Base-by-base conservation (phyloP, 2,888 invertebrate species). In the Tribolium freemani region DNA sequence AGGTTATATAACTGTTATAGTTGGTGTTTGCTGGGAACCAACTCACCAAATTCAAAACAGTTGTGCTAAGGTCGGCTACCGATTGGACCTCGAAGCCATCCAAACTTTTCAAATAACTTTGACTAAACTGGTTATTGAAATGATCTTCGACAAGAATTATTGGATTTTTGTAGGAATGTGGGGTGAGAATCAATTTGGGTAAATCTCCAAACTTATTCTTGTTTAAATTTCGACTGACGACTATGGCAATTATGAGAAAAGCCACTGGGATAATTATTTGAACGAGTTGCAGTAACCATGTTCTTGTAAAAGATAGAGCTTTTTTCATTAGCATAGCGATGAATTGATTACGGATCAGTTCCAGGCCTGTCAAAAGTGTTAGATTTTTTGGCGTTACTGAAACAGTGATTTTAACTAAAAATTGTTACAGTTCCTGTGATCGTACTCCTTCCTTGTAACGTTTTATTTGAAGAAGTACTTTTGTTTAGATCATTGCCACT, bases 191-290 rank as follows among this genome's bases (percentile, higher is more conserved):
- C 64, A 92, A 85, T 0, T 90, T 83, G 0, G 90, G 89, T 9
- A 93, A 86, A 54, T 88, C 87, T 11, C 13, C 45, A 6, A 20
- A 13, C 0, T 84, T 82, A 51, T 84, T 85, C 2, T 84, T 83
- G n/a, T 89, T 83, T 70, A 88, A 85, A 8, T 88, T 87, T 71
- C 89, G 86, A 0, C 89, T 83, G n/a, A 92, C 89, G 0, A 93
- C 82, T 13, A 94, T 88, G 0, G 92, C 90, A 45, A 92, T 83
- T n/a, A 88, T 87, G 77, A 90, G 89, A 87, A 90, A 92, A 69
- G 92, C 73, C 0, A 93, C 86, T 0, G 96, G 94, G 57, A 95
- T 90, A 1, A 91, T 73, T 13, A 94, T 87, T 86, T 94, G 93
- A 63, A 93, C 86, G 0, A 90, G 13, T 16, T 91, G 87, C 3